These are phyloP conservation scores for Drosophila melanica DNA, from an alignment of 1,140 invertebrate genomes.

Conservation along the genomic window DNA sequence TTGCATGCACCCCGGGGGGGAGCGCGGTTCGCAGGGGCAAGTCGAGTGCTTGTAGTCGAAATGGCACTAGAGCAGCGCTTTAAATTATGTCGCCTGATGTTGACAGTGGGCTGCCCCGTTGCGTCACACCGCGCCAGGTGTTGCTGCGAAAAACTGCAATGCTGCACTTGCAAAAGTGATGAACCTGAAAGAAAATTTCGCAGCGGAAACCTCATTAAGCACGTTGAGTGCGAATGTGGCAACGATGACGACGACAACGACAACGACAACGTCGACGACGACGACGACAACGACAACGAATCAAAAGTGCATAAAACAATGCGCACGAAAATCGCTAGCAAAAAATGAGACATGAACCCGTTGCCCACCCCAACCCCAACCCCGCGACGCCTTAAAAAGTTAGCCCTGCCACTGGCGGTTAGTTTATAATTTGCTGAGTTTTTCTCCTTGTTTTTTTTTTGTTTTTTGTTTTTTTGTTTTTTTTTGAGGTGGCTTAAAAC, in stretches of 20 bases:
- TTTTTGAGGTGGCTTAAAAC: constrained; percentile 37
- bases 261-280: constrained; percentile 34
- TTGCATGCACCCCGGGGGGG: constrained; percentile 57
- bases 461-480: constrained; percentile 15
- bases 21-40: constrained; percentile 1
- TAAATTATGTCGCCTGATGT: constrained; percentile 72
- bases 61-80: constrained; percentile 77
- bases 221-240: constrained; percentile 72
- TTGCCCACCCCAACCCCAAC: neutral
- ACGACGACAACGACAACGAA: constrained; percentile 60
- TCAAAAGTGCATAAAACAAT: constrained; percentile 75
- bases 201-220: constrained; percentile 81
- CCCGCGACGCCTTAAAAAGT: constrained; percentile 25
- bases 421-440: constrained; percentile 53
- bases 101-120: constrained; percentile 35
- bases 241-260: constrained; percentile 28
- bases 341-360: constrained; percentile 31
- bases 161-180: constrained; percentile 79
- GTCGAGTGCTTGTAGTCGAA: constrained; percentile 79
- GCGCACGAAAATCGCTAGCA: constrained; percentile 60
- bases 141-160: constrained; percentile 53
- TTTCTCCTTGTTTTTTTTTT: constrained; percentile 1
- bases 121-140: constrained; percentile 28
- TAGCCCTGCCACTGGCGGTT: constrained; percentile 36
- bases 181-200: constrained; percentile 77